Evolutionary conservation across 2,797 vertebrate genomes (phyloP), one percentile per base, ranked within the genome.

Genomic region (Discoglossus pictus): DNA sequence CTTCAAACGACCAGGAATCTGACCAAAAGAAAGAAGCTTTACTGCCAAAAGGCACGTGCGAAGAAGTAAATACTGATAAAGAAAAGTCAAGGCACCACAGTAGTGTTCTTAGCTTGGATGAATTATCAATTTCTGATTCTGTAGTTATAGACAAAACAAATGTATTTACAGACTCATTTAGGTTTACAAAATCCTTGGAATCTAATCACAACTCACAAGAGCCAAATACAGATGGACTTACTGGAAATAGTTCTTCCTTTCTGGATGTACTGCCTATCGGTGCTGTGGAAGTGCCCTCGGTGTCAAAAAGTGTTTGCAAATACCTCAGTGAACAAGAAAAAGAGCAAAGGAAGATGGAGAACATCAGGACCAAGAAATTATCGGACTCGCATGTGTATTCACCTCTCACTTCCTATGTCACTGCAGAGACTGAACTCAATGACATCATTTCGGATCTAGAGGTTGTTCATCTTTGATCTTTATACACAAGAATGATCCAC

Each of bases 331-430:
- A 76, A 10, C 87, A 91, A 72, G 92, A 95, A 69, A 90, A 84
- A 75, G 83, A 85, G 3, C 86, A 74, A 82, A 92, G 92, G 76
- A 96, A 93, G 85, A 82, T 48, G 35, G 80, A 86, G 63, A 93
- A 91, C 80, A 80, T 94, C 59, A 90, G 91, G 76, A 88, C 79
- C 80, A 94, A 93, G 79, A 73, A 72, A 1, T 81, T 73, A n/a
- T 75, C 58, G 18, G 73, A 87, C 51, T 62, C 74, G 2, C 80
- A 75, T 40, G 58, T 94, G 61, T 98, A 93, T 80, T 92, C 88
- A 20, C 93, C 96, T 2, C 68, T 99, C 68, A 99, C 95, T 0
- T 97, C 90, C 23, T 90, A 89, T 50, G 87, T 99, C 70, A 98
- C 94, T 0, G 90, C 94, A 5, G 89, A 95, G 79, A 98, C 96